phyloP scores from a whole-genome alignment of 1,140 invertebrate genomes.

The Caerostris extrusa region DNA sequence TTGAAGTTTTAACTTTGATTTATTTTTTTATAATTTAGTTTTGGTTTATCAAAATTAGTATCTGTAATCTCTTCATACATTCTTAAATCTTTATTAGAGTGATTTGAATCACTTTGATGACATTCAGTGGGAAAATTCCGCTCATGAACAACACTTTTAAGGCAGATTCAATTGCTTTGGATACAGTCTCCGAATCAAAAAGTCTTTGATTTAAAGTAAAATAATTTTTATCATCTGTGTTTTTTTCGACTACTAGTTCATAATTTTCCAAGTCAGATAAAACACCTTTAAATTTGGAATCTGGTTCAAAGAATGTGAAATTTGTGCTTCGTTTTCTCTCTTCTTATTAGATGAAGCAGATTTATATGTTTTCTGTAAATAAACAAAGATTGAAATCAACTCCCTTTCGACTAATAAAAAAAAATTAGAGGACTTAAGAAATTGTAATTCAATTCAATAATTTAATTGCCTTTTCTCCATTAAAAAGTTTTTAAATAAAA shows the following conservation, averaged over 20 bases:
- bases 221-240: neutral
- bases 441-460: no score
- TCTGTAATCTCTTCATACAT: neutral
- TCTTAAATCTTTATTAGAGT: neutral
- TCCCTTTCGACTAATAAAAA: no score
- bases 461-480: no score
- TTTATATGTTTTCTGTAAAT: neutral
- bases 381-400: neutral
- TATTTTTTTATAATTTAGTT: neutral
- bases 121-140: neutral
- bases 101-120: neutral
- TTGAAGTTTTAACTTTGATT: neutral
- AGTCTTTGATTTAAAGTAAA: neutral
- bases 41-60: neutral
- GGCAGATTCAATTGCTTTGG: neutral
- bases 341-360: neutral
- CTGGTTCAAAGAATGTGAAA: neutral
- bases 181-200: neutral
- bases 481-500: no score
- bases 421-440: no score
- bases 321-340: neutral
- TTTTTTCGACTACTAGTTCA: neutral
- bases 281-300: neutral
- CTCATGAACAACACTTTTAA: neutral
- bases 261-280: constrained; percentile 20